Evolutionary conservation across 2,113 vertebrate genomes (phyloP).

Genomic region (Nipponia nippon): DNA sequence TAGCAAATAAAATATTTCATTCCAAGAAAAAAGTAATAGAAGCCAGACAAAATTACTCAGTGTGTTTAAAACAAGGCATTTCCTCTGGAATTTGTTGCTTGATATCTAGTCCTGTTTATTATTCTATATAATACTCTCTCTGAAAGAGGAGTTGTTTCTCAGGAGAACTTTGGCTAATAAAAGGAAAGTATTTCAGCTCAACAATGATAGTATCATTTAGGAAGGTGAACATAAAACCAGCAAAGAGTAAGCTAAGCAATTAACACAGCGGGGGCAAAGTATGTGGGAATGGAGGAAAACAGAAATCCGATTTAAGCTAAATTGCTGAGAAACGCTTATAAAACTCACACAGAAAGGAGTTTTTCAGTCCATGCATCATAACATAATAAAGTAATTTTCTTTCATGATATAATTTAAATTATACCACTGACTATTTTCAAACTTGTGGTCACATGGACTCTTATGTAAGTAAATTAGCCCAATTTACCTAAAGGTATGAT

Average conservation of each 20-base stretch:
- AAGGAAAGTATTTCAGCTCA: neutral
- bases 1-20: slow-evolving; percentile 6
- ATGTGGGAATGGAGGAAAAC: neutral
- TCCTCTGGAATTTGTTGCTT: slow-evolving; percentile 26
- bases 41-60: slow-evolving; percentile 1
- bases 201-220: neutral
- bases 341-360: neutral
- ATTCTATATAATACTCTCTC: neutral
- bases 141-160: slow-evolving; percentile 12
- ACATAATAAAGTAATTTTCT: neutral
- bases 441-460: neutral
- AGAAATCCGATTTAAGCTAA: neutral
- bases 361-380: neutral
- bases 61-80: slow-evolving; percentile 11
- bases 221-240: neutral
- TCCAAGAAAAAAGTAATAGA: neutral
- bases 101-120: slow-evolving; percentile 48
- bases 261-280: neutral
- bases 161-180: slow-evolving; percentile 6
- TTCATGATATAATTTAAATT: neutral
- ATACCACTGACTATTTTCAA: neutral
- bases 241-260: neutral
- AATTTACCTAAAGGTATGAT: neutral
- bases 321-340: neutral
- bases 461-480: neutral